Percentiles rank a stretch among this genome's conserved stretches.
phyloP scores from a whole-genome alignment of 2,888 invertebrate genomes.

The Eulithis testata region DNA sequence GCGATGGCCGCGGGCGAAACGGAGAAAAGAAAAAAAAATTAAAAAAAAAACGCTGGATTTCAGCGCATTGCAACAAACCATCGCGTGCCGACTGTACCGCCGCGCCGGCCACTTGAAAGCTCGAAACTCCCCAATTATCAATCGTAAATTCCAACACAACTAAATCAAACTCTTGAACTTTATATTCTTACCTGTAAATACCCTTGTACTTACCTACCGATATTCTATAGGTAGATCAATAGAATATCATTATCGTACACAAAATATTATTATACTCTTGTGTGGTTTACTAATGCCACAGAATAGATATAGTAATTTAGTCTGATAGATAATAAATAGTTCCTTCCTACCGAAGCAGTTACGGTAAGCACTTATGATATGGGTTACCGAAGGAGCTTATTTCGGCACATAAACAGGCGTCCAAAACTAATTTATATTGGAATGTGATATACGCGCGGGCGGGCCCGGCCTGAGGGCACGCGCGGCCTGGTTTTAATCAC shows the following conservation, averaged over 20 bases:
- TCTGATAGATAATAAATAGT: slow-evolving; percentile 4
- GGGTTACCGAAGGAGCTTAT: slow-evolving; percentile 63
- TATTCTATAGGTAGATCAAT: no score
- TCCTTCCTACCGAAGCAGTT: slow-evolving; percentile 54
- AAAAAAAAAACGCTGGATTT: slow-evolving; percentile 61
- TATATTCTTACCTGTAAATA: not conserved
- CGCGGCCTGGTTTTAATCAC: slow-evolving; percentile 73
- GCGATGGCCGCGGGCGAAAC: slow-evolving; percentile 68
- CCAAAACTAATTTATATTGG: slow-evolving; percentile 83
- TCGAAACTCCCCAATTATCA: slow-evolving; percentile 78
- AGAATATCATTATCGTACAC: no score
- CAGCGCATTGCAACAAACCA: slow-evolving; percentile 47
- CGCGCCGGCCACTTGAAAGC: slow-evolving; percentile 64
- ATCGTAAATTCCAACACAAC: slow-evolving; percentile 76
- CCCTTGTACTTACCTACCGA: no score
- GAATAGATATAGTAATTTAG: no score
- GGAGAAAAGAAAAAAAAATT: slow-evolving; percentile 53
- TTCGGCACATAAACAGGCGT: slow-evolving; percentile 73
- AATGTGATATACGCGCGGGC: slow-evolving; percentile 80
- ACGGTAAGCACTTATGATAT: slow-evolving; percentile 63
- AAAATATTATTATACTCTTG: no score
- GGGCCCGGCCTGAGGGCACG: slow-evolving; percentile 69
- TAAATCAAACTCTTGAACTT: slow-evolving; percentile 56
- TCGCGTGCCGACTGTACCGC: slow-evolving; percentile 63
- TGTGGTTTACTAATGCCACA: no score